Base-by-base conservation (phyloP, 2,888 invertebrate species). In the Tenthredo scrophulariae region DNA sequence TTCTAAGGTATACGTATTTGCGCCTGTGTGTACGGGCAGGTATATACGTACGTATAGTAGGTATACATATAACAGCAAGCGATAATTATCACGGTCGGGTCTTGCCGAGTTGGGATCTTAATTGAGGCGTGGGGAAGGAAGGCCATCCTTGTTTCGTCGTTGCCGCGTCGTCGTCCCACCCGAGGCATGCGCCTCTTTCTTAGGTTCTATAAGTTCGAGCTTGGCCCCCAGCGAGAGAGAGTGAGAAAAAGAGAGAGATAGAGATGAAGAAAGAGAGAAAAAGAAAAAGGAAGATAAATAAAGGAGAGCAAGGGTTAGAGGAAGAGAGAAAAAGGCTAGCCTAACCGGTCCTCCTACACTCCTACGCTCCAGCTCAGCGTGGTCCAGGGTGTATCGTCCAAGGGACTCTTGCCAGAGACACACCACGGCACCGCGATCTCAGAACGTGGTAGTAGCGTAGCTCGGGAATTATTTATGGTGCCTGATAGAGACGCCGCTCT, bases 381-480 rank as follows among this genome's bases (percentile, higher is more conserved):
- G 46, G 62, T 77, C 43, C 84, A 62, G 77, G 79, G 84, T 58
- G 77, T 79, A 62, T 9, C 43, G 83, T 33, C 70, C 83, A 22
- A 43, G 70, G 83, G 70, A 54, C 67, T 29, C n/a, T n/a, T 22
- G 50, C n/a, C 83, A 83, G 87, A 87, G 85, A 86, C 88, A 86
- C 85, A 86, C 85, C 86, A 86, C 84, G 86, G 88, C 85, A 87
- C 87, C 86, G 77, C 7, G 40, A 10, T 62, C 22, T n/a, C 37
- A 13, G 40, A 40, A 62, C 62, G 80, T 62, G 62, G 80, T 80
- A 62, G 83, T 83, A 83, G 83, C 83, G 65, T 83, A 83, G 40
- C 65, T 67, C 58, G 54, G 90, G 92, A 92, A 93, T 93, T 93
- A 93, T 93, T 93, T 93, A 92, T 92, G 93, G 91, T 92, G 91